These are phyloP conservation scores for Syngnathus scovelli DNA, from an alignment of 2,113 vertebrate species.

Conservation along the genomic window DNA sequence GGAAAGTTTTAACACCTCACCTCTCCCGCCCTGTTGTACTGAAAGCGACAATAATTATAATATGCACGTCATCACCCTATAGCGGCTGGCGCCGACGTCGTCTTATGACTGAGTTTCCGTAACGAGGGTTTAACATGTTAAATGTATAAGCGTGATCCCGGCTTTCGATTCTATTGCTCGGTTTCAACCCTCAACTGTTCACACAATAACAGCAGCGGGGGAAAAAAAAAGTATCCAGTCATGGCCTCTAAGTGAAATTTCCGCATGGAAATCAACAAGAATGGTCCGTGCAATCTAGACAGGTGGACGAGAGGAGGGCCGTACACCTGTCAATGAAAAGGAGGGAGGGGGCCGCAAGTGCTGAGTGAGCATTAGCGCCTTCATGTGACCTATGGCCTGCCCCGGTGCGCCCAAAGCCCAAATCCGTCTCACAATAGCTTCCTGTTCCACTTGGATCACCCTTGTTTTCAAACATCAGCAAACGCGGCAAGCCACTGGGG, in stretches of 20 bases:
- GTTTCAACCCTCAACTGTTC: background rate
- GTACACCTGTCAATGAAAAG: slow-evolving; percentile 1
- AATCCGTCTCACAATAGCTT: slow-evolving; percentile 79
- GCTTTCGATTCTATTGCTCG: background rate
- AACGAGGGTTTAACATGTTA: background rate
- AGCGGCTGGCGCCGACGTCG: background rate
- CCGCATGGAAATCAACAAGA: background rate
- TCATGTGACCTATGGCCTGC: slow-evolving; percentile 76
- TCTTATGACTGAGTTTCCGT: background rate
- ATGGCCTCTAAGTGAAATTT: background rate
- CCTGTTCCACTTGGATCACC: slow-evolving; percentile 78
- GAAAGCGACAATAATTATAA: background rate
- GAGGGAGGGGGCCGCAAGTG: slow-evolving; percentile 51
- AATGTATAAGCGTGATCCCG: background rate
- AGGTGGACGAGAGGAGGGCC: background rate
- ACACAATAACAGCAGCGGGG: background rate
- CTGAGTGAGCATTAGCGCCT: slow-evolving; percentile 75
- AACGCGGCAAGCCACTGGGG: slow-evolving; percentile 52
- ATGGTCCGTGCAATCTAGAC: background rate
- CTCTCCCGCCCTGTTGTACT: background rate
- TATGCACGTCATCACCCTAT: background rate
- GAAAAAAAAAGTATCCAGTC: background rate
- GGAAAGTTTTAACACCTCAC: background rate
- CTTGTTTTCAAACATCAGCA: slow-evolving; percentile 72
- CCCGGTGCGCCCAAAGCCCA: slow-evolving; percentile 74